A percentile compares a stretch with the other conserved stretches of the same genome.
Conservation (phyloP, 2,888 invertebrate species). For the Lagria hirta region DNA sequence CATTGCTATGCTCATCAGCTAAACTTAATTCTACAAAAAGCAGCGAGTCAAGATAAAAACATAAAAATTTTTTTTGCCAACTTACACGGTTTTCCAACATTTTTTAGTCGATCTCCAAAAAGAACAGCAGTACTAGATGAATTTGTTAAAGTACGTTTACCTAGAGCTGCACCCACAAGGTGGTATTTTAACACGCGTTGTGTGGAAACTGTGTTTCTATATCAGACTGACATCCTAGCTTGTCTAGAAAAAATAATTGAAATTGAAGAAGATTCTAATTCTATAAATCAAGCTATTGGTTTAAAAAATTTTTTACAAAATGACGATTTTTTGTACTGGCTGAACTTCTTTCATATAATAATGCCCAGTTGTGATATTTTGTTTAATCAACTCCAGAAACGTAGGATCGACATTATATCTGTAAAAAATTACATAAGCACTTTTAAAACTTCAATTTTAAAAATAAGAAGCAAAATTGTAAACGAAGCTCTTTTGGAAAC, state of each 20-base stretch:
- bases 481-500: background rate
- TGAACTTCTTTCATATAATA: slow-evolving; percentile 34
- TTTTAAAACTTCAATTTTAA: slow-evolving; percentile 9
- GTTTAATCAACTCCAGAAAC: slow-evolving; percentile 31
- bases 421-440: slow-evolving; percentile 12
- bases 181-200: slow-evolving; percentile 30
- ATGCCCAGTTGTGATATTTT: slow-evolving; percentile 37
- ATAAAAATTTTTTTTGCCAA: slow-evolving; percentile 6
- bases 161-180: slow-evolving; percentile 15
- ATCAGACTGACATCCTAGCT: slow-evolving; percentile 31
- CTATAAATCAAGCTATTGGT: too few species aligned
- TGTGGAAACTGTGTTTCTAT: slow-evolving; percentile 28
- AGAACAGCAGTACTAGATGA: slow-evolving; percentile 14
- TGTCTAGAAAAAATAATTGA: slow-evolving; percentile 33
- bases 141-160: slow-evolving; percentile 10
- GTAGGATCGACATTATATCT: slow-evolving; percentile 17
- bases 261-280: slow-evolving; percentile 19
- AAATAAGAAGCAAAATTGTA: background rate
- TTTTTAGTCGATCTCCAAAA: slow-evolving; percentile 3
- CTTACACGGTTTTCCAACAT: slow-evolving; percentile 5
- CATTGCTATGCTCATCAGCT: slow-evolving; percentile 34
- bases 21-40: slow-evolving; percentile 18
- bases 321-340: slow-evolving; percentile 36
- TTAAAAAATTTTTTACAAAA: slow-evolving; percentile 18
- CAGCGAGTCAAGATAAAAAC: slow-evolving; percentile 1